phyloP scores from a whole-genome alignment of 1,140 invertebrate species.

The Tetraneura akinire region DNA sequence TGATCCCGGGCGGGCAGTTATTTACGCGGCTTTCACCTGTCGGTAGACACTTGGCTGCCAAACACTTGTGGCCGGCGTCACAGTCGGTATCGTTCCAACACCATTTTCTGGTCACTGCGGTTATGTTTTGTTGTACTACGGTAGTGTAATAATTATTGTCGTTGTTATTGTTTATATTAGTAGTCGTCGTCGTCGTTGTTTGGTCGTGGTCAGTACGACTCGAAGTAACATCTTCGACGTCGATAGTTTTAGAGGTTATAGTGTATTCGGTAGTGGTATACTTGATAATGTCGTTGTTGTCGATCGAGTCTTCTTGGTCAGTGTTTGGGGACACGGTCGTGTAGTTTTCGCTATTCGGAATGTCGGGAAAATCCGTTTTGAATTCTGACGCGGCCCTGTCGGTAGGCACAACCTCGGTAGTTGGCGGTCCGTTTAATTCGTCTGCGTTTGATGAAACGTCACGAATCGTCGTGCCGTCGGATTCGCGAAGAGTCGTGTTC shows the following conservation, averaged over 20 bases:
- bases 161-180: background rate
- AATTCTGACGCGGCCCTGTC: background rate
- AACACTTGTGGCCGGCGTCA: conserved; percentile 43
- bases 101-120: conserved; percentile 39
- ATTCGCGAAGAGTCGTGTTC: background rate
- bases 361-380: background rate
- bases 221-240: background rate
- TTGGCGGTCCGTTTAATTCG: background rate
- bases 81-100: conserved; percentile 45
- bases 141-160: background rate
- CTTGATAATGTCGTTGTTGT: background rate
- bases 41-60: conserved; percentile 43
- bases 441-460: too few species aligned
- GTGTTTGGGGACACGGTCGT: background rate
- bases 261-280: conserved; percentile 34
- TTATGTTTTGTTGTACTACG: conserved; percentile 1
- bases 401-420: background rate
- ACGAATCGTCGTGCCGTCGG: background rate
- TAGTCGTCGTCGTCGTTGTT: background rate
- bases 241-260: conserved; percentile 19
- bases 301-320: background rate
- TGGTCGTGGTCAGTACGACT: background rate
- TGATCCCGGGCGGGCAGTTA: conserved; percentile 46
- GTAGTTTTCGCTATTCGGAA: background rate
- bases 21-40: conserved; percentile 46